Percentiles rank a stretch among this genome's conserved stretches.
Evolutionary conservation across 2,797 vertebrate genomes (phyloP).

Genomic region (Myioborus miniatus): DNA sequence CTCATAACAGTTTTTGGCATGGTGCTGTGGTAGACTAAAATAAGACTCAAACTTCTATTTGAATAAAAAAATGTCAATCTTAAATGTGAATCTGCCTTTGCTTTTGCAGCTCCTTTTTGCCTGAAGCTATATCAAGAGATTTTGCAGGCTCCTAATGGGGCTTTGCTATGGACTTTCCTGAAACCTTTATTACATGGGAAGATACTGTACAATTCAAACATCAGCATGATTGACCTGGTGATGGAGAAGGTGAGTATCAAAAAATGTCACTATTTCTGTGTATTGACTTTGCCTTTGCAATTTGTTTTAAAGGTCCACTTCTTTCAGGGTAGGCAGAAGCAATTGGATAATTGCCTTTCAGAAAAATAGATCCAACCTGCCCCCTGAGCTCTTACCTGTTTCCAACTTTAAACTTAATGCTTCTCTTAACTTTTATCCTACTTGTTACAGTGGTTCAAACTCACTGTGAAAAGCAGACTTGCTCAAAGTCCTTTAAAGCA

Average conservation of each 20-base stretch:
- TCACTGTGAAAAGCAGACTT: background rate
- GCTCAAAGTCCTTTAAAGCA: background rate
- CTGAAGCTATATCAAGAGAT: conserved; percentile 76
- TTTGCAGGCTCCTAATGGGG: conserved; percentile 74
- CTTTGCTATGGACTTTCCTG: conserved; percentile 76
- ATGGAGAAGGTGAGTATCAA: conserved; percentile 68
- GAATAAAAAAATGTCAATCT: background rate
- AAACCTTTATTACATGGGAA: conserved; percentile 77
- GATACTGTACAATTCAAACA: conserved; percentile 72
- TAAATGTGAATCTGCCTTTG: background rate
- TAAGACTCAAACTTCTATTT: background rate
- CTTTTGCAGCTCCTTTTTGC: conserved; percentile 73
- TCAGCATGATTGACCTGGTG: conserved; percentile 62
- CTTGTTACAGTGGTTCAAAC: background rate
- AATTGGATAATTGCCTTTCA: background rate
- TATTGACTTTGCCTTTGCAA: background rate
- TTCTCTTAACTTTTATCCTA: background rate
- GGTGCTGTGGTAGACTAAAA: background rate
- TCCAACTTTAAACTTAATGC: background rate
- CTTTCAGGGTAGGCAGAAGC: background rate
- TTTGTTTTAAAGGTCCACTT: background rate
- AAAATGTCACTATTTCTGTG: background rate
- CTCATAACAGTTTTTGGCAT: background rate
- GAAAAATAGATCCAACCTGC: background rate
- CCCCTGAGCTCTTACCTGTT: background rate